Evolutionary conservation across 2,113 vertebrate species (phyloP), one percentile per base, ranked within the genome.

Genomic region (Sterna hirundo): DNA sequence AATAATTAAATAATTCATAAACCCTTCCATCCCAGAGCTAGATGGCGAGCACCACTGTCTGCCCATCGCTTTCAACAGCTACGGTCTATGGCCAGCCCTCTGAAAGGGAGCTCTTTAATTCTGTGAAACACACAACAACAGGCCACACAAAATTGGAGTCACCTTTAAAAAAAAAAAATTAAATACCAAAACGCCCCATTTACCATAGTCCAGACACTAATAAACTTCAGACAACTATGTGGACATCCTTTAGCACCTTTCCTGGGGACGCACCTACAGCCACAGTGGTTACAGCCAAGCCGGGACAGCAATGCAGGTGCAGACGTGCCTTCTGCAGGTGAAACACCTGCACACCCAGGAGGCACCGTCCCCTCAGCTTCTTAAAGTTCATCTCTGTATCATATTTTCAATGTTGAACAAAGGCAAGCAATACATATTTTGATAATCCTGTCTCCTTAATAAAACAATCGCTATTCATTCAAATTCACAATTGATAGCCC

Each of bases 131-230:
- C 36, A 26, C 84, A 54, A 30, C 42, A 11, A 30, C 29, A 86
- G 61, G 75, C 71, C 90, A 96, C 47, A 83, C 76, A 94, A 97
- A 96, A 96, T 7, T 70, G 32, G 44, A 97, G 79, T 92, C 79
- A 79, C 83, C 95, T 96, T 87, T 95, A 94, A 58, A 71, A 42
- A 94, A 61, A 68, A 42, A 16, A 25, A 36, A 29, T 44, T 9
- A 64, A 81, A 61, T 1, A 69, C 7, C 29, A 16, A 52, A 62
- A 64, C 26, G 97, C 86, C 88, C 62, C 54, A 83, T 77, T 83
- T 49, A 47, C 8, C 32, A 13, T 65, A 68, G 88, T 96, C 38
- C 49, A 94, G 36, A 64, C 29, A 89, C 72, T 44, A 70, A 44
- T 96, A 97, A 97, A 93, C 49, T n/a, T 34, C 30, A 75, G 52